Conservation (phyloP, 2,797 vertebrate genomes). For the Gymnoscopelus microlampas region DNA sequence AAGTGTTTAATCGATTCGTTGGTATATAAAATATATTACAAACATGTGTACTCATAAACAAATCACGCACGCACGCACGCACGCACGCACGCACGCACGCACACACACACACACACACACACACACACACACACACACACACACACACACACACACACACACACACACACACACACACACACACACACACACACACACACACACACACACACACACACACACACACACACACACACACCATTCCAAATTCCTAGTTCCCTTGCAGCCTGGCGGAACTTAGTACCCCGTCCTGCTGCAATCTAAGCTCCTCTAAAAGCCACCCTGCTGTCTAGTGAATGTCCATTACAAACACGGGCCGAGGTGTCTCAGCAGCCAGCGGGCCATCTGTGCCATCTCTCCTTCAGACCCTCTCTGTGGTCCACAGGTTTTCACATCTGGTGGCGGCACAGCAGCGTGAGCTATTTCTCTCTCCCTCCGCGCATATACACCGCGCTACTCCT, state of each 20-base stretch:
- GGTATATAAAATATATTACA: too few species aligned
- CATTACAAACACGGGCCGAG: slow-evolving; percentile 46
- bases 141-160: not conserved
- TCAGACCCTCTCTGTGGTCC: slow-evolving; percentile 52
- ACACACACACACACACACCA: not conserved
- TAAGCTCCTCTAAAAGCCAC: slow-evolving; percentile 35
- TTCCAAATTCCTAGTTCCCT: too few species aligned
- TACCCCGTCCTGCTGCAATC: slow-evolving; percentile 25
- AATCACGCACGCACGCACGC: not conserved
- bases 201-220: not conserved
- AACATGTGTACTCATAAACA: too few species aligned
- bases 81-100: not conserved
- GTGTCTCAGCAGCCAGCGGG: slow-evolving; percentile 31
- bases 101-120: not conserved
- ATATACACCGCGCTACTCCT: not conserved
- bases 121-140: not conserved
- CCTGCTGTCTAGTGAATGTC: slow-evolving; percentile 2
- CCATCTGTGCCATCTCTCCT: slow-evolving; percentile 48
- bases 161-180: slow-evolving; percentile 12
- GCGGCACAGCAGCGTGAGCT: not conserved
- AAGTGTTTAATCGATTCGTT: too few species aligned
- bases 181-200: not conserved
- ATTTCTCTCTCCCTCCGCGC: not conserved
- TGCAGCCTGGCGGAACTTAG: slow-evolving; percentile 26
- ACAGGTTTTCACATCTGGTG: slow-evolving; percentile 55